These are phyloP conservation scores for Felis catus DNA, from an alignment of 2,113 vertebrate genomes.

Conservation along the genomic window DNA sequence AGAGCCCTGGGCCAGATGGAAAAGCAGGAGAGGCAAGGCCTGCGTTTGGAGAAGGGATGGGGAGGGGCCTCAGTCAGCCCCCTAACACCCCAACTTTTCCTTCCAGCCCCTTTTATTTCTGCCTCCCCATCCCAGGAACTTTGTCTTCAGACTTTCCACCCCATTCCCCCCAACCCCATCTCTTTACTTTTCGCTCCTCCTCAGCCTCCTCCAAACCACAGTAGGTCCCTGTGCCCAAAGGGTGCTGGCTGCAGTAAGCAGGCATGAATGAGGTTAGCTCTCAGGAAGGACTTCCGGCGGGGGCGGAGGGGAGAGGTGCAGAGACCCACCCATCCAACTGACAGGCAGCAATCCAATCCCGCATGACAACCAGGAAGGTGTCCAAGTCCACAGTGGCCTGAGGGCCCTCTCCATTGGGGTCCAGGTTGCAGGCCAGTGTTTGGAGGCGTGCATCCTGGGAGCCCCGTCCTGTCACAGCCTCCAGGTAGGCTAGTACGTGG, in stretches of 20 bases:
- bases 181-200: not conserved
- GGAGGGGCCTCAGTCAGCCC: not conserved
- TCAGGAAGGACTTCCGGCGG: not conserved
- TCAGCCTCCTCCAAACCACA: not conserved
- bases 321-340: constrained; percentile 77
- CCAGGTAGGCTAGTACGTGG: constrained; percentile 80
- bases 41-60: not conserved
- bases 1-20: constrained; percentile 44
- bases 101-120: not conserved
- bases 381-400: constrained; percentile 73
- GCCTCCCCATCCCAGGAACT: not conserved
- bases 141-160: not conserved
- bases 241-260: not conserved
- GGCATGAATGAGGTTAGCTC: not conserved
- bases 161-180: not conserved
- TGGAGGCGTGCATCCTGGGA: constrained; percentile 79
- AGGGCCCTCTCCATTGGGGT: constrained; percentile 75
- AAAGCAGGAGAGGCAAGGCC: not conserved
- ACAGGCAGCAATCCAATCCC: constrained; percentile 82
- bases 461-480: constrained; percentile 79
- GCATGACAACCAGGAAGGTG: constrained; percentile 81
- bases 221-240: not conserved
- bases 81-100: not conserved
- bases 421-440: constrained; percentile 77
- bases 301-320: not conserved